Evolutionary conservation across 2,888 invertebrate species (phyloP), one percentile per base, ranked within the genome.

Genomic region (Parnassius mnemosyne): DNA sequence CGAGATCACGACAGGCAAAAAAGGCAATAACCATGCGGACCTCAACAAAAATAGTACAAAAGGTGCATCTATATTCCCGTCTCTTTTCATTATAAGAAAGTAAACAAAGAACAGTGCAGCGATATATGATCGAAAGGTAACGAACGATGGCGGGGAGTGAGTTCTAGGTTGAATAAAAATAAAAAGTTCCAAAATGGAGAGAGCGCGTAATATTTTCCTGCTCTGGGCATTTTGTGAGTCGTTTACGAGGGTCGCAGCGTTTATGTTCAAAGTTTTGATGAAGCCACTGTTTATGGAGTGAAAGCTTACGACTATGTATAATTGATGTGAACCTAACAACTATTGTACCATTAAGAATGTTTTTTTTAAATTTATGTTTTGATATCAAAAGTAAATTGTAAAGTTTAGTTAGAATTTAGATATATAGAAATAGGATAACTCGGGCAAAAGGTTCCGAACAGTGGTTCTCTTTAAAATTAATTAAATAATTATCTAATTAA

Each of bases 41-140:
- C 68, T 49, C 16, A 65, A 67, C 71, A 68, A 74, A 70, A 65
- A 55, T 64, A 61, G 57, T 62, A 65, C 60, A 60, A 16, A 44
- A 44, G 16, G 11, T 42, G 16, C 46, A 60, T 16, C 11, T 11
- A 57, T 57, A 60, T 47, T 10, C 52, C 62, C 34, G 13, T 63
- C 63, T 53, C 63, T 52, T 42, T 63, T 25, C 13, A n/a, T 41
- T 51, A 13, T 46, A 25, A 34, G 3, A 41, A 43, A 49, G 5
- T 42, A 11, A 50, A 20, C 25, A 54, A 44, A 34, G 55, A 47
- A 52, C 5, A 58, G 20, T 20, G 20, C 46, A 16, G 9, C 49
- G 34, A 25, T 34, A 55, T 16, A 7, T 25, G 25, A 25, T 25
- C 25, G 57, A 63, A 55, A 63, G 50, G 41, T 2, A 57, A 63